Percentiles rank a stretch among this genome's conserved stretches.
These are phyloP conservation scores for Albula glossodonta DNA, from an alignment of 2,113 vertebrate genomes.

Conservation along the genomic window DNA sequence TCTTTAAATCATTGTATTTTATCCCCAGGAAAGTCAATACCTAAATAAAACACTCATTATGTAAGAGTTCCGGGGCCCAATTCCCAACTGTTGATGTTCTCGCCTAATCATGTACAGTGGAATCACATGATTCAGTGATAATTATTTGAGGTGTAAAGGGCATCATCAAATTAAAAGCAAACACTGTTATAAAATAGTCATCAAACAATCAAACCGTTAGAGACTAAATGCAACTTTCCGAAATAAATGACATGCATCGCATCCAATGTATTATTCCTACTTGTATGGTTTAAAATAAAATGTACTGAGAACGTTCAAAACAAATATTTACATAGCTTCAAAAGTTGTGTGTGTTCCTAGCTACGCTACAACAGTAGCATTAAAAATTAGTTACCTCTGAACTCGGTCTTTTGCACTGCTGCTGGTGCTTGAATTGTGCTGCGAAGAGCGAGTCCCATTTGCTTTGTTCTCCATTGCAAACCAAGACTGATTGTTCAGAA, in stretches of 20 bases:
- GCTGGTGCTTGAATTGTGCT: slow-evolving; percentile 15
- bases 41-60: background rate
- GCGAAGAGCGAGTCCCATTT: slow-evolving; percentile 30
- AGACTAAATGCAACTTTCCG: background rate
- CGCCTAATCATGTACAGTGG: background rate
- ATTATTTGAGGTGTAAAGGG: too few species aligned
- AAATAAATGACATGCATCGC: background rate
- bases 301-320: background rate
- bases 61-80: background rate
- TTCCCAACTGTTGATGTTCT: background rate
- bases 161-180: background rate
- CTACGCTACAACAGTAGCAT: background rate
- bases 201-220: background rate
- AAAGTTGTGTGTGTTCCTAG: background rate
- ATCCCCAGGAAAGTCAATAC: background rate
- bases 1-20: background rate
- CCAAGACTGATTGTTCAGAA: background rate
- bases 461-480: slow-evolving; percentile 46
- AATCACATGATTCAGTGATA: background rate
- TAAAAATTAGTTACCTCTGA: slow-evolving; percentile 59
- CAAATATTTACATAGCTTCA: background rate
- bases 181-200: background rate
- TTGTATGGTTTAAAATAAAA: background rate
- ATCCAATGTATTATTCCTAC: background rate
- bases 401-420: slow-evolving; percentile 55